These are phyloP conservation scores for Agrochola litura DNA, from an alignment of 2,888 invertebrate species.

Conservation along the genomic window DNA sequence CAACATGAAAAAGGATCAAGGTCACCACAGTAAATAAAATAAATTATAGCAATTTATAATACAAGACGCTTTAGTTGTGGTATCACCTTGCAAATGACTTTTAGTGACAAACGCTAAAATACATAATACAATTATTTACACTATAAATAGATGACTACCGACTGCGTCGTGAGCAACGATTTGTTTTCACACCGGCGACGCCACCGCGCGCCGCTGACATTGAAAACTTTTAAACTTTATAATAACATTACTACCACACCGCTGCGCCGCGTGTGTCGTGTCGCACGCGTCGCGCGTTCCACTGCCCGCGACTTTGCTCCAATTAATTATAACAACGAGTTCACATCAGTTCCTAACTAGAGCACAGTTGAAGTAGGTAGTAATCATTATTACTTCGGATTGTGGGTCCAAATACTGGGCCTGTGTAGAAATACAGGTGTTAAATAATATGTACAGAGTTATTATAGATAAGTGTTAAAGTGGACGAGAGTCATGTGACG, in stretches of 20 bases:
- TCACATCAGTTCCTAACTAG: not conserved
- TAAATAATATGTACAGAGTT: conserved; percentile 36
- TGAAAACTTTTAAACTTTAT: conserved; percentile 13
- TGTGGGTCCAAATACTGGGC: conserved; percentile 4
- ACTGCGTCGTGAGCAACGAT: conserved; percentile 32
- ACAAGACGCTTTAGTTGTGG: not conserved
- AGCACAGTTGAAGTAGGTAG: conserved; percentile 42
- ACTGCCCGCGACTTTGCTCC: not conserved
- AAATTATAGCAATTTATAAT: not conserved
- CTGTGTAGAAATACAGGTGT: conserved; percentile 26
- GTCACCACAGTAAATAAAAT: not conserved
- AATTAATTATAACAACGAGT: not conserved
- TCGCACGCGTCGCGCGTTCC: not conserved
- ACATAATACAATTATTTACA: conserved; percentile 43
- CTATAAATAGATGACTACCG: conserved; percentile 26
- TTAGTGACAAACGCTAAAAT: conserved; percentile 17
- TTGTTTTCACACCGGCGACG: conserved; percentile 11
- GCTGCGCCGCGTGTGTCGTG: not conserved
- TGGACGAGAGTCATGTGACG: conserved; percentile 47
- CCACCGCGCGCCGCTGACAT: not conserved
- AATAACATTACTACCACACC: conserved; percentile 33
- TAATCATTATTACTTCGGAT: conserved; percentile 34
- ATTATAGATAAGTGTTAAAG: not conserved
- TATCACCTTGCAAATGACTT: conserved; percentile 14
- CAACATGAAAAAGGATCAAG: not conserved